These are phyloP conservation scores for Drosophila mulleri DNA, from an alignment of 2,888 invertebrate genomes.

Conservation along the genomic window DNA sequence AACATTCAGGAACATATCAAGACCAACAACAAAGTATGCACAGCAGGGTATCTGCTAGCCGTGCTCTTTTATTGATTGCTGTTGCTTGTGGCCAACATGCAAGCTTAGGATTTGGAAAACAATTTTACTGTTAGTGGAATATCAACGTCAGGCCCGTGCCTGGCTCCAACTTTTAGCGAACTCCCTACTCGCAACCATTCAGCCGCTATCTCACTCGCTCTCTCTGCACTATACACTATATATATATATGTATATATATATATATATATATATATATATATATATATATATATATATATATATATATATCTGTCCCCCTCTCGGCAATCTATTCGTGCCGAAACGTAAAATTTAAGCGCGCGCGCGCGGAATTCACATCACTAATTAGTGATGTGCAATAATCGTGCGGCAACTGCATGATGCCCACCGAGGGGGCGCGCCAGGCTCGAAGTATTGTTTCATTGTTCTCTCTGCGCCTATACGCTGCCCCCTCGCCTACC, in stretches of 20 bases:
- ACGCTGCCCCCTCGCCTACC: not conserved
- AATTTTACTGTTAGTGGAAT: constrained; percentile 78
- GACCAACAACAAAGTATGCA: not conserved
- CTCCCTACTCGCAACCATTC: not conserved
- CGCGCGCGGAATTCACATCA: constrained; percentile 57
- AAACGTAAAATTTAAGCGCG: constrained; percentile 67
- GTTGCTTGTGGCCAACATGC: constrained; percentile 71
- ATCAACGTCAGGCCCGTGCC: constrained; percentile 68
- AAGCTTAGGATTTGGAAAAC: constrained; percentile 79
- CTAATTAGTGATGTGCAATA: constrained; percentile 80
- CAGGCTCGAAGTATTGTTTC: not conserved
- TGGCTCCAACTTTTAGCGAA: constrained; percentile 17
- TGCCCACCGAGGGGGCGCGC: not conserved
- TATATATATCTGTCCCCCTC: not conserved
- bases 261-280: too few species aligned
- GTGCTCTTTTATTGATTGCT: constrained; percentile 13
- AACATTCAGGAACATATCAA: not conserved
- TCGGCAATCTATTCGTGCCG: constrained; percentile 34
- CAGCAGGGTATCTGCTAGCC: constrained; percentile 4
- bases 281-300: too few species aligned
- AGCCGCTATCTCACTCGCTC: not conserved
- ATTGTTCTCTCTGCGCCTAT: not conserved
- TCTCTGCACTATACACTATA: not conserved
- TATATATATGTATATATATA: too few species aligned
- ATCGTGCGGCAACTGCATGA: constrained; percentile 55